Conservation (phyloP, 2,888 invertebrate genomes). For the Diabrotica balteata region DNA sequence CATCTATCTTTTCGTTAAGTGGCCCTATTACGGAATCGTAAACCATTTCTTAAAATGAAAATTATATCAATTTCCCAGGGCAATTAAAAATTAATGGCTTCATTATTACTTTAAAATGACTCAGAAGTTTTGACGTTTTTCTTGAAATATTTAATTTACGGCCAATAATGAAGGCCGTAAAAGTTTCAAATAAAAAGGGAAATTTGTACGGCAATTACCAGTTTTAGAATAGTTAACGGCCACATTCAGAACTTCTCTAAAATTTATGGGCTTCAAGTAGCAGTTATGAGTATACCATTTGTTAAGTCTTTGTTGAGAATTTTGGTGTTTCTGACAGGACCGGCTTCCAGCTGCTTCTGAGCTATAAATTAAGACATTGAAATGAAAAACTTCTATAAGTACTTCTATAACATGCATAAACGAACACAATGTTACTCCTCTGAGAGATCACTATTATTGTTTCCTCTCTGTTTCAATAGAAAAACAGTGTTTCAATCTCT, state of each 20-base stretch:
- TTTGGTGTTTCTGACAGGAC: too few relatives aligned
- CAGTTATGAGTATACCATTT: neutral
- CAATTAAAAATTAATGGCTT: slow-evolving; percentile 20
- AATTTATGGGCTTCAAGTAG: slow-evolving; percentile 32
- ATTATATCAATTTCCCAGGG: slow-evolving; percentile 5
- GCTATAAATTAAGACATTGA: too few relatives aligned
- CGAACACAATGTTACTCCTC: too few relatives aligned
- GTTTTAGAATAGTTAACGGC: slow-evolving; percentile 43
- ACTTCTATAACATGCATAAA: too few relatives aligned
- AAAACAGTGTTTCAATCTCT: too few relatives aligned
- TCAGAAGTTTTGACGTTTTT: slow-evolving; percentile 23
- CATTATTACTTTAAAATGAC: slow-evolving; percentile 9
- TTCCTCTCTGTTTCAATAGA: too few relatives aligned
- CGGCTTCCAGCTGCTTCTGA: too few relatives aligned
- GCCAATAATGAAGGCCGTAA: slow-evolving; percentile 29
- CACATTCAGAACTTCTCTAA: slow-evolving; percentile 34
- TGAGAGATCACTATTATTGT: too few relatives aligned
- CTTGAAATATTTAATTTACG: slow-evolving; percentile 32
- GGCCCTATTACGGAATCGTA: neutral
- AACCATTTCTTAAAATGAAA: neutral
- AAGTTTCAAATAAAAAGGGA: slow-evolving; percentile 33
- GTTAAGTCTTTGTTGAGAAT: neutral
- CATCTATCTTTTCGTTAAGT: neutral
- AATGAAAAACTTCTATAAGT: too few relatives aligned
- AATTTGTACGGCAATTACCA: slow-evolving; percentile 41